These are phyloP conservation scores for Cotesia congregata DNA, from an alignment of 2,888 invertebrate genomes.

Conservation along the genomic window DNA sequence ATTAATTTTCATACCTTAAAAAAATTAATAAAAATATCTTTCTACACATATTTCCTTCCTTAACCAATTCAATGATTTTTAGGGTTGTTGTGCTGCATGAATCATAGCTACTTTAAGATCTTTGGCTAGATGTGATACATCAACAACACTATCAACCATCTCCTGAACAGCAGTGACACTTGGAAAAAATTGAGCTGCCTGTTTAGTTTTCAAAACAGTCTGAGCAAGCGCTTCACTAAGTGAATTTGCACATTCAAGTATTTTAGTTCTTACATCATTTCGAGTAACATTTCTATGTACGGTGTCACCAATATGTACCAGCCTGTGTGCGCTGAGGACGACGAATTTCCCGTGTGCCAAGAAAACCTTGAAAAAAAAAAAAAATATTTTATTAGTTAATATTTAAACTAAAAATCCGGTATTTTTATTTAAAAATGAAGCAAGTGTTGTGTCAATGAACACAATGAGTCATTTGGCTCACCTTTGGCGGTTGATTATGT, in stretches of 20 bases:
- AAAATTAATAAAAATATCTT: too few species aligned
- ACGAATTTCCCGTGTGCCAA: conserved; percentile 95
- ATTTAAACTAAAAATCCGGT: not conserved
- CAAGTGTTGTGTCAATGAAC: not conserved
- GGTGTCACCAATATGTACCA: conserved; percentile 95
- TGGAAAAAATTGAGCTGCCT: conserved; percentile 92
- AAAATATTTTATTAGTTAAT: conserved; percentile 1
- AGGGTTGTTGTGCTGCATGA: conserved; percentile 76
- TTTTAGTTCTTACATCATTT: conserved; percentile 80
- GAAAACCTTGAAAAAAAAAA: conserved; percentile 73
- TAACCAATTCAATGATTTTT: conserved; percentile 44
- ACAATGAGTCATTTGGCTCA: conserved; percentile 45
- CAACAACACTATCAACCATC: conserved; percentile 93
- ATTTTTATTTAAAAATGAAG: not conserved
- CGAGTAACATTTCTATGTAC: conserved; percentile 88
- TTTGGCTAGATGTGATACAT: conserved; percentile 86
- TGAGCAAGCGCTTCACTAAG: conserved; percentile 85
- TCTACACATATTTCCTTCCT: too few species aligned
- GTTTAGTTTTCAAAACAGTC: conserved; percentile 90
- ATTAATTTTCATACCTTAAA: too few species aligned
- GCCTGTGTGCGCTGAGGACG: conserved; percentile 91
- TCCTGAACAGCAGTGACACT: conserved; percentile 91
- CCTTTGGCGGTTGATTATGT: conserved; percentile 93
- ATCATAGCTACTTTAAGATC: conserved; percentile 83
- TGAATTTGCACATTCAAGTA: conserved; percentile 83